Conservation (phyloP, 2,113 vertebrate species). For the Neogobius melanostomus region DNA sequence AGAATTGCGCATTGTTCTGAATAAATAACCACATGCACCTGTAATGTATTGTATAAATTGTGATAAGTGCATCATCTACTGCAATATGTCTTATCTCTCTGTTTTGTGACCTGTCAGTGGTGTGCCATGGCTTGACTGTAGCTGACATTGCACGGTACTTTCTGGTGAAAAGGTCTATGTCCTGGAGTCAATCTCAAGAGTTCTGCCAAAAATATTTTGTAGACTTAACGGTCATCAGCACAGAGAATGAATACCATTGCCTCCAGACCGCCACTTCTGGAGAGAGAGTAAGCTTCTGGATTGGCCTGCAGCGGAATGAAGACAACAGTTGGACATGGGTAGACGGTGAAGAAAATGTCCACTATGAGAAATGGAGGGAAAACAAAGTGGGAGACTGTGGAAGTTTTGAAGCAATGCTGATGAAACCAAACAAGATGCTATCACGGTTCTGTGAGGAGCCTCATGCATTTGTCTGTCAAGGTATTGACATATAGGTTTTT, state of each 20-base stretch:
- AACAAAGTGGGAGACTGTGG: slow-evolving; percentile 31
- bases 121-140: slow-evolving; percentile 22
- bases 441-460: slow-evolving; percentile 28
- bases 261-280: slow-evolving; percentile 13
- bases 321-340: slow-evolving; percentile 33
- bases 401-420: slow-evolving; percentile 41
- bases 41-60: no score
- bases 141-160: slow-evolving; percentile 15
- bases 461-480: slow-evolving; percentile 42
- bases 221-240: slow-evolving; percentile 42
- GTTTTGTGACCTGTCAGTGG: slow-evolving; percentile 5
- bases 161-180: slow-evolving; percentile 8
- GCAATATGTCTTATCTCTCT: not conserved
- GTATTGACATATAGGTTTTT: slow-evolving; percentile 11
- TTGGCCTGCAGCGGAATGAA: slow-evolving; percentile 26
- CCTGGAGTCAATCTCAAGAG: slow-evolving; percentile 37
- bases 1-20: not conserved
- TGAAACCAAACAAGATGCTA: slow-evolving; percentile 33
- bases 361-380: slow-evolving; percentile 25
- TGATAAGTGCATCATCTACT: no score
- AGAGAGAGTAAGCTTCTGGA: slow-evolving; percentile 38
- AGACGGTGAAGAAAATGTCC: slow-evolving; percentile 18
- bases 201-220: slow-evolving; percentile 48
- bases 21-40: not conserved
- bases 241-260: slow-evolving; percentile 32